Evolutionary conservation across 2,888 invertebrate species (phyloP).

Genomic region (Polydrusus cervinus): DNA sequence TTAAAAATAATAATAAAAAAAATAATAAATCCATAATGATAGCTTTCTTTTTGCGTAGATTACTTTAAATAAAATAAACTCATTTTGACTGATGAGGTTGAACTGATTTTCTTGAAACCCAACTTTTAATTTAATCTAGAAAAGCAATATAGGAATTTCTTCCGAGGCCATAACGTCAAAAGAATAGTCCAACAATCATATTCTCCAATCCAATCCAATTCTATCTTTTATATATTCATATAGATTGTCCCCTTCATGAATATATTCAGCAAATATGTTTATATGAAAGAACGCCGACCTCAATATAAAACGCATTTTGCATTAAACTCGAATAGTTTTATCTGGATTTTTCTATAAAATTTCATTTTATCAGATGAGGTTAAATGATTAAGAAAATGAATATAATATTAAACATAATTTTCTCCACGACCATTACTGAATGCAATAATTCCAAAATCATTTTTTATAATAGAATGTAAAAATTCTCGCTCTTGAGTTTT

Average conservation of each 20-base stretch:
- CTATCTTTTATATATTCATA: constrained; percentile 33
- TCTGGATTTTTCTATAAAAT: constrained; percentile 4
- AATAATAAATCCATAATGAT: too few species aligned
- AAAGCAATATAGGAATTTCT: neutral
- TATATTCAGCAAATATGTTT: constrained; percentile 43
- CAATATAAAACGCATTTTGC: constrained; percentile 34
- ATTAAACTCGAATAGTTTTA: constrained; percentile 6
- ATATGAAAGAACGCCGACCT: constrained; percentile 30
- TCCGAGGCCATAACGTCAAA: constrained; percentile 2
- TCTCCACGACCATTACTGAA: too few species aligned
- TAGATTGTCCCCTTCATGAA: constrained; percentile 41
- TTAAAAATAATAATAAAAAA: too few species aligned
- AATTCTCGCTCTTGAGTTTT: too few species aligned
- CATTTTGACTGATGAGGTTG: too few species aligned
- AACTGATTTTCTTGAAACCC: too few species aligned
- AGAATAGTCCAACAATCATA: constrained; percentile 19
- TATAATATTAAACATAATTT: too few species aligned
- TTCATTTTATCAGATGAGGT: neutral
- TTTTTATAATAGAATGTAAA: too few species aligned
- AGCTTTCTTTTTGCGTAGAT: too few species aligned
- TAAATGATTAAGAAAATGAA: neutral
- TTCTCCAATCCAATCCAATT: constrained; percentile 30
- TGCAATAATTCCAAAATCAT: too few species aligned
- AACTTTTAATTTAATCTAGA: neutral
- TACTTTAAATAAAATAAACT: too few species aligned